Percentiles rank a stretch among this genome's conserved stretches.
Evolutionary conservation across 2,113 vertebrate species (phyloP).

Genomic region (Mola mola): DNA sequence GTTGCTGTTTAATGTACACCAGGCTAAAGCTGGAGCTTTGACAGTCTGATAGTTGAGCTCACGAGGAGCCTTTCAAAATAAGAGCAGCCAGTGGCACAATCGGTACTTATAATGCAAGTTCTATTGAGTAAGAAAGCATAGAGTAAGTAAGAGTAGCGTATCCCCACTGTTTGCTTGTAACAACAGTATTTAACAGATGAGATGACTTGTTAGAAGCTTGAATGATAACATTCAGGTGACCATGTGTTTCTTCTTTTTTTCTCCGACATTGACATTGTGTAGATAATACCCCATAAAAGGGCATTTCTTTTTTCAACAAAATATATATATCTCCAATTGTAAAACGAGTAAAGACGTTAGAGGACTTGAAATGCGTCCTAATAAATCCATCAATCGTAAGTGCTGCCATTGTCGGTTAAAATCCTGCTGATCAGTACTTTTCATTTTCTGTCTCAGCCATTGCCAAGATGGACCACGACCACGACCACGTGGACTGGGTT

Average conservation of each 20-base stretch:
- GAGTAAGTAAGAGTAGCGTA: too few species aligned
- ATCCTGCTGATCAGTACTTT: constrained; percentile 33
- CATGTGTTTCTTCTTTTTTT: neutral
- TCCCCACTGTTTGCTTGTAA: too few species aligned
- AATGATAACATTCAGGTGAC: neutral
- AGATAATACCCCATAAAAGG: neutral
- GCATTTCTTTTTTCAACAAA: constrained; percentile 1
- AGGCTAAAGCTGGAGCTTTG: constrained; percentile 40
- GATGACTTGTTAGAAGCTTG: too few species aligned
- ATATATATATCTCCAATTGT: constrained; percentile 11
- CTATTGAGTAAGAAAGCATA: too few species aligned
- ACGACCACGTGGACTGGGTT: constrained; percentile 15
- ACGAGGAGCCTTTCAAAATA: neutral
- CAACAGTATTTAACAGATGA: too few species aligned
- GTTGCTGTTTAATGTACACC: constrained; percentile 11
- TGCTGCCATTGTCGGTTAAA: constrained; percentile 20
- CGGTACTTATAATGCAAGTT: constrained; percentile 8
- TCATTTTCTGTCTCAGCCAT: constrained; percentile 33
- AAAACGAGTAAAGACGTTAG: neutral
- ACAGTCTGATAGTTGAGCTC: constrained; percentile 14
- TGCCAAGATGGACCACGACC: constrained; percentile 13
- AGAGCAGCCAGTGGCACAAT: constrained; percentile 38
- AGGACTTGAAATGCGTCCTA: constrained; percentile 25
- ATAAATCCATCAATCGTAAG: too few species aligned
- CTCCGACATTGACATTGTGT: constrained; percentile 8